phyloP scores from a whole-genome alignment of 64 coral and sea anemone species.

The Montipora capricornis region DNA sequence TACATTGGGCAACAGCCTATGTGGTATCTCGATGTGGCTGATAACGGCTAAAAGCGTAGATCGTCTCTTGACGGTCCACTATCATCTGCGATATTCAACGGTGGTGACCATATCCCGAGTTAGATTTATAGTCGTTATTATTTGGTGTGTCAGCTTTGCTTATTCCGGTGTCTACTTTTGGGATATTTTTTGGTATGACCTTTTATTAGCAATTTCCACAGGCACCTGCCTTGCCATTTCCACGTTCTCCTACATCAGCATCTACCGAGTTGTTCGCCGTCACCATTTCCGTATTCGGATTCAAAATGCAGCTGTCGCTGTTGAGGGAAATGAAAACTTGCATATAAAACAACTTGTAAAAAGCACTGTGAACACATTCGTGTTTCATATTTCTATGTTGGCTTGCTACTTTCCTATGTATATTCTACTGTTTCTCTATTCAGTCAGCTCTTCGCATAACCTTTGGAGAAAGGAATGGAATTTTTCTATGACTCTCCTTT shows the following conservation, averaged over 20 bases:
- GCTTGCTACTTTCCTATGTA: background rate
- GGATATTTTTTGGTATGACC: slow-evolving; percentile 14
- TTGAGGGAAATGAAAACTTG: background rate
- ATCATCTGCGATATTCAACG: slow-evolving; percentile 40
- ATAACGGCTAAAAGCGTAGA: slow-evolving; percentile 52
- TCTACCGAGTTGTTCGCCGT: no score
- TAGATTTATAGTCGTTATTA: background rate
- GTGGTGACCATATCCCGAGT: slow-evolving; percentile 33
- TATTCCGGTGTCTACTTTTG: slow-evolving; percentile 40
- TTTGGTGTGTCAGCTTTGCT: slow-evolving; percentile 44
- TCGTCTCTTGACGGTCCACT: slow-evolving; percentile 47
- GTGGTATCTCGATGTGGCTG: background rate
- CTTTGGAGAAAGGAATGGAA: slow-evolving; percentile 15
- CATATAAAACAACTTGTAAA: background rate
- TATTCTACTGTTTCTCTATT: background rate
- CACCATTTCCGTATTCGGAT: no score
- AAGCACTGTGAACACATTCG: slow-evolving; percentile 5
- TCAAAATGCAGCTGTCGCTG: no score
- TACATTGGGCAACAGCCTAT: background rate
- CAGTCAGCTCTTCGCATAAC: background rate
- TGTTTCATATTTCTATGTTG: background rate
- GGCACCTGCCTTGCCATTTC: slow-evolving; percentile 24
- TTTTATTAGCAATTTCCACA: background rate
- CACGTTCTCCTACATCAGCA: background rate
- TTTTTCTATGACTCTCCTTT: background rate